phyloP scores from a whole-genome alignment of 2,888 invertebrate genomes.

The Ecdyonurus torrentis region DNA sequence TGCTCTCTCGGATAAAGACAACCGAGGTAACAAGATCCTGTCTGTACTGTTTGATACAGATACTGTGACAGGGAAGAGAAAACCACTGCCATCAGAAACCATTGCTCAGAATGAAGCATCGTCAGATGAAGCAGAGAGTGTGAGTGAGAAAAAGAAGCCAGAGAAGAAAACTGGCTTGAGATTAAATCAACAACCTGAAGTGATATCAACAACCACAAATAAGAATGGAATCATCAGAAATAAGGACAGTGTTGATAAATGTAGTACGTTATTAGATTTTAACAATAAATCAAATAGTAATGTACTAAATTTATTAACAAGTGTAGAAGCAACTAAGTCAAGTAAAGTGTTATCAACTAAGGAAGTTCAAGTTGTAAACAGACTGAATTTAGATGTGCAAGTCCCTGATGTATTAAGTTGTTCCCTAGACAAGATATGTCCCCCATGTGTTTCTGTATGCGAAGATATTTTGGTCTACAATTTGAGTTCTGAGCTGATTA shows the following conservation, averaged over 20 bases:
- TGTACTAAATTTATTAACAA: neutral
- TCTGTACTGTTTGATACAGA: neutral
- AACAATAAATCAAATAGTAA: neutral
- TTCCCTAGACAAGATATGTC: neutral
- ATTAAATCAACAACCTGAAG: neutral
- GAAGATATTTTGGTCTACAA: neutral
- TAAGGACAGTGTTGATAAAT: neutral
- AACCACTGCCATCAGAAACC: neutral
- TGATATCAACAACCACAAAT: neutral
- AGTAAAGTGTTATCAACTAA: neutral
- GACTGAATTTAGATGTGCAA: neutral
- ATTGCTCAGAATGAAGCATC: neutral
- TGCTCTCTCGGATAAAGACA: neutral
- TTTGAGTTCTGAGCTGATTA: neutral
- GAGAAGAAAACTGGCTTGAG: neutral
- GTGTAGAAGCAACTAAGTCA: neutral
- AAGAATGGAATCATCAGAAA: neutral
- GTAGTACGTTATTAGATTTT: neutral
- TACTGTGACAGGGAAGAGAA: neutral
- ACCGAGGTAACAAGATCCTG: neutral
- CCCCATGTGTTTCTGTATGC: too few species aligned
- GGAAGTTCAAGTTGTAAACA: neutral
- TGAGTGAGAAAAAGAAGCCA: neutral
- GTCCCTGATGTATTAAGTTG: neutral
- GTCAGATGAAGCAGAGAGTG: neutral